These are phyloP conservation scores for Anisognathus igniventris DNA, from an alignment of 2,797 vertebrate species.

Conservation along the genomic window DNA sequence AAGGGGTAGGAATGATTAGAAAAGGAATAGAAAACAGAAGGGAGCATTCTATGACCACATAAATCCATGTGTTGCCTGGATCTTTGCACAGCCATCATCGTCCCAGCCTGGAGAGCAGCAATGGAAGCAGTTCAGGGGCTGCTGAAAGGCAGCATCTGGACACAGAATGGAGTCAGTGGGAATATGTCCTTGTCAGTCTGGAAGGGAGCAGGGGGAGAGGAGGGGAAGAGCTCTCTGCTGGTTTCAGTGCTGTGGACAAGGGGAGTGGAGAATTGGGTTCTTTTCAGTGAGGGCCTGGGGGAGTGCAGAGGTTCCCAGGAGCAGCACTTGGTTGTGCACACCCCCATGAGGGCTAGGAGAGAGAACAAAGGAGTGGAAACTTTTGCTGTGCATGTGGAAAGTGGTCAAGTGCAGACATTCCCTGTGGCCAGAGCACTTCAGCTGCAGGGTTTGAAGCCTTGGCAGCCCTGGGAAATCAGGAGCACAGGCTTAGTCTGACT, in stretches of 20 bases:
- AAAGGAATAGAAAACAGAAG: background rate
- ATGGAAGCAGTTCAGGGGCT: background rate
- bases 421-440: background rate
- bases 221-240: background rate
- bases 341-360: rapidly evolving
- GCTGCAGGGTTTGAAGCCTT: background rate
- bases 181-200: background rate
- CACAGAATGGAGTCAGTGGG: background rate
- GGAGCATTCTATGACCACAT: background rate
- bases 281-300: background rate
- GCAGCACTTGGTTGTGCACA: background rate
- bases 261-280: background rate
- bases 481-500: background rate
- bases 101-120: background rate
- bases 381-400: rapidly evolving
- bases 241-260: background rate
- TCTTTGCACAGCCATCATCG: background rate
- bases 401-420: background rate
- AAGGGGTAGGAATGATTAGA: background rate
- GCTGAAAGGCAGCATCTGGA: background rate
- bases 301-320: background rate
- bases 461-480: background rate
- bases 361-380: no score
- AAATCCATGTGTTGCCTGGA: background rate
- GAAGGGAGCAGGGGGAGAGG: background rate